Evolutionary conservation across 2,888 invertebrate species (phyloP).

Genomic region (Cabera pusaria): DNA sequence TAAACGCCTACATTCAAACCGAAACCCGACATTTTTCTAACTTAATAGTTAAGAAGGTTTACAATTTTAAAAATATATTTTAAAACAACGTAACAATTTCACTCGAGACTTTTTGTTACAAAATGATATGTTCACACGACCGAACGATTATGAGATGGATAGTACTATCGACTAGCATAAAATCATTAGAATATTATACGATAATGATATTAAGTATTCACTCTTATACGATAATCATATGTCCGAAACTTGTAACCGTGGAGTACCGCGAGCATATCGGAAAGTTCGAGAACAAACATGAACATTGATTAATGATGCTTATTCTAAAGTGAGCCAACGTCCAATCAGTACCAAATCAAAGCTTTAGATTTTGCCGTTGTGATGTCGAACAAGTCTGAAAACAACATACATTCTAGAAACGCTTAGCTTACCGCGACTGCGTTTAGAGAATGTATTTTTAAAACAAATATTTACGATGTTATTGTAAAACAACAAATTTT

Average conservation of each 20-base stretch:
- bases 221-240: constrained; percentile 41
- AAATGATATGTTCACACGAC: constrained; percentile 69
- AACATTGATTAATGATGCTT: constrained; percentile 46
- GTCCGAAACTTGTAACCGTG: constrained; percentile 32
- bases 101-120: constrained; percentile 41
- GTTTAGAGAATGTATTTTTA: constrained; percentile 39
- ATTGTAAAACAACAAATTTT: constrained; percentile 57
- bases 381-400: constrained; percentile 43
- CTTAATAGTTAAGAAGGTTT: constrained; percentile 26
- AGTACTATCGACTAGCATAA: constrained; percentile 54
- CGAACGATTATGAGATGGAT: constrained; percentile 62
- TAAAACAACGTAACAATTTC: constrained; percentile 38
- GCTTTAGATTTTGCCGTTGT: constrained; percentile 65
- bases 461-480: constrained; percentile 47
- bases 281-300: constrained; percentile 38
- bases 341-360: constrained; percentile 79
- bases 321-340: constrained; percentile 68
- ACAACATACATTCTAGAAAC: constrained; percentile 36
- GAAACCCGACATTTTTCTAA: constrained; percentile 33
- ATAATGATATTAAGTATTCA: constrained; percentile 44
- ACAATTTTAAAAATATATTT: constrained; percentile 37
- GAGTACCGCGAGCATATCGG: constrained; percentile 64
- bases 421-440: constrained; percentile 36
- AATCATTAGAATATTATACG: constrained; percentile 45
- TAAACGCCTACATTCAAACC: constrained; percentile 58